Percentiles rank a stretch among this genome's conserved stretches.
These are phyloP conservation scores for Yponomeuta cagnagella DNA, from an alignment of 2,888 invertebrate species.

Conservation along the genomic window DNA sequence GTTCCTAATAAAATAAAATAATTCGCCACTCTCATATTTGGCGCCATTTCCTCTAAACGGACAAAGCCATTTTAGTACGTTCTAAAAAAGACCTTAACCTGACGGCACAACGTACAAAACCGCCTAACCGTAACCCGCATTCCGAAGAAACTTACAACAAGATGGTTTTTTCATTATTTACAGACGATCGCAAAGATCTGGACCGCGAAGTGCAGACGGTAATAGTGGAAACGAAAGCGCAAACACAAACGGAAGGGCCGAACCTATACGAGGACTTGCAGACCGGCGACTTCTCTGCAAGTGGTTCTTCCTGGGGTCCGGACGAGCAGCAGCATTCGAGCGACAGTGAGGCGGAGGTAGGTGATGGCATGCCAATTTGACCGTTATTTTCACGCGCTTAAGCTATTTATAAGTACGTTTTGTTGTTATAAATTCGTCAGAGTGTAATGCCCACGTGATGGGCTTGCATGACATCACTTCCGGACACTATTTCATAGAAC, in stretches of 20 bases:
- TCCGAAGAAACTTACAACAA: no score
- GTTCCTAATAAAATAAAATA: no score
- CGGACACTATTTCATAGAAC: no score
- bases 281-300: conserved; percentile 44
- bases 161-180: background rate
- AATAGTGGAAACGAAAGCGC: background rate
- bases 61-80: background rate
- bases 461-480: no score
- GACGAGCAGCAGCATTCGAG: conserved; percentile 40
- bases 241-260: conserved; percentile 25
- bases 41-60: background rate
- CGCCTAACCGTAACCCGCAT: background rate
- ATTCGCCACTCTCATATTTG: background rate
- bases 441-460: no score
- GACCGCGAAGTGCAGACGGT: background rate
- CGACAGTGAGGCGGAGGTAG: conserved; percentile 35
- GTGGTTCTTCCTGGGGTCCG: conserved; percentile 55
- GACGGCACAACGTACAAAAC: background rate
- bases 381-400: background rate
- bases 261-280: conserved; percentile 34
- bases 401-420: no score
- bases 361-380: background rate
- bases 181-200: conserved; percentile 11
- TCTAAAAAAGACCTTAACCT: background rate
- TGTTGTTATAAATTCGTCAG: no score